Percentiles rank a stretch among this genome's conserved stretches.
Conservation (phyloP, 2,113 vertebrate species). For the Mixornis gularis region DNA sequence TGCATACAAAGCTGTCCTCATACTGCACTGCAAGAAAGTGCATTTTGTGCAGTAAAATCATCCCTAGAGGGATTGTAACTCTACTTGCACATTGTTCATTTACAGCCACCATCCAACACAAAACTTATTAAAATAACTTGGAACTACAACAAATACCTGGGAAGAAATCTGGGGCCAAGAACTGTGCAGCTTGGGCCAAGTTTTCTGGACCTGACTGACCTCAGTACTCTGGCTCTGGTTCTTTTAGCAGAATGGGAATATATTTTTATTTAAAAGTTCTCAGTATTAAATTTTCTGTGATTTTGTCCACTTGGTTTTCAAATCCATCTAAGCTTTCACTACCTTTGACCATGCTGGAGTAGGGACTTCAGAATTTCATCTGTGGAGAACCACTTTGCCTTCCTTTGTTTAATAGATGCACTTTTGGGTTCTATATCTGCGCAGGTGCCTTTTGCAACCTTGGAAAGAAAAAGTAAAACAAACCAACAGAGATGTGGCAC, state of each 20-base stretch:
- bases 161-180: neutral
- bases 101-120: rapidly evolving
- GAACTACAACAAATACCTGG: neutral
- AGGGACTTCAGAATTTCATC: neutral
- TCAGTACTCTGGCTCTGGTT: neutral
- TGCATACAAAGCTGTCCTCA: neutral
- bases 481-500: neutral
- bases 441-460: neutral
- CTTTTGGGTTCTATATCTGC: neutral
- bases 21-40: neutral
- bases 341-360: neutral
- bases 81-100: neutral
- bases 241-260: neutral
- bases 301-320: neutral
- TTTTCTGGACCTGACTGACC: neutral
- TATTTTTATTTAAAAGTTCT: neutral
- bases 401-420: neutral
- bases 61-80: neutral
- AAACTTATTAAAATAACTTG: neutral
- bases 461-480: neutral
- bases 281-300: neutral
- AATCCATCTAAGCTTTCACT: neutral
- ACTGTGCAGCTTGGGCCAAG: neutral
- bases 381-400: neutral
- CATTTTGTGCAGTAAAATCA: neutral